phyloP scores from a whole-genome alignment of 2,113 vertebrate species.

The Dendrocopos noguchii region DNA sequence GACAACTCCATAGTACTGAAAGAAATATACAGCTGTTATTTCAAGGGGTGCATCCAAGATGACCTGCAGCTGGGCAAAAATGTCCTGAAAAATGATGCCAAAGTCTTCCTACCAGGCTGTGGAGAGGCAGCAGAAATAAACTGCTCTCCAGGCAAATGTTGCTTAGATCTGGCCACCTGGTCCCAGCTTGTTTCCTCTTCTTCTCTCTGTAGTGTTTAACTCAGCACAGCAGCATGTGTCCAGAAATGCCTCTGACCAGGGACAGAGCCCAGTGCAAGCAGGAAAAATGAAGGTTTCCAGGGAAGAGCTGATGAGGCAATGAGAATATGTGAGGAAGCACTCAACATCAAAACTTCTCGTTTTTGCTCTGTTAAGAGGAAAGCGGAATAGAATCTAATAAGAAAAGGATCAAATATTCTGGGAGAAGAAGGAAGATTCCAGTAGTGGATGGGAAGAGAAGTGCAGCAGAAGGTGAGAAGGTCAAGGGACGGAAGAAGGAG shows the following conservation, averaged over 20 bases:
- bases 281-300: background rate
- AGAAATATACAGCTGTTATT: background rate
- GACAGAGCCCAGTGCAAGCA: background rate
- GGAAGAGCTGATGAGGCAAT: background rate
- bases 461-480: background rate
- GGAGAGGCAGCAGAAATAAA: background rate
- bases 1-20: background rate
- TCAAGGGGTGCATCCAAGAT: background rate
- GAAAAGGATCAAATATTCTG: background rate
- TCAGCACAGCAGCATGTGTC: accelerated
- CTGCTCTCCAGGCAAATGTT: background rate
- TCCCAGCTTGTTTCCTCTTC: background rate
- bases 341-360: background rate
- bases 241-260: background rate
- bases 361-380: background rate
- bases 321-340: background rate
- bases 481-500: background rate
- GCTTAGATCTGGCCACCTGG: background rate
- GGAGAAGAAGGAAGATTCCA: background rate
- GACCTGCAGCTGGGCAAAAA: background rate
- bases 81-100: background rate
- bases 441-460: background rate
- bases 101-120: background rate
- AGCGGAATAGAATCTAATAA: background rate
- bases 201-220: background rate